A percentile compares a stretch with the other conserved stretches of the same genome.
phyloP scores from a whole-genome alignment of 2,113 vertebrate species.

The Brachyhypopomus occidentalis region DNA sequence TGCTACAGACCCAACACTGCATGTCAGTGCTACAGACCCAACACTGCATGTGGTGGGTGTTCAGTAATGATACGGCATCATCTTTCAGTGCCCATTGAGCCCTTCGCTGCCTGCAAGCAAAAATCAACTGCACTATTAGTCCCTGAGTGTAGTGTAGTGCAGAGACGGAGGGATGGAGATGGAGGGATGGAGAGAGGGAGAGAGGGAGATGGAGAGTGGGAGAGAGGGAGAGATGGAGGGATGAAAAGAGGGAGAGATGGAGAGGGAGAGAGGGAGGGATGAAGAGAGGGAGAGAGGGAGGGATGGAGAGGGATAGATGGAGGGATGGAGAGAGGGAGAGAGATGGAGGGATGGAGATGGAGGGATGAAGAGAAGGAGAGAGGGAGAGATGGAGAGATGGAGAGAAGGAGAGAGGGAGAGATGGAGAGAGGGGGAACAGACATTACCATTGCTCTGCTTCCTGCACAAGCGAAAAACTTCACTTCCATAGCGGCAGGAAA shows the following conservation, averaged over 20 bases:
- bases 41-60: background rate
- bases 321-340: constrained; percentile 1
- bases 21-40: background rate
- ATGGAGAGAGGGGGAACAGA: constrained; percentile 51
- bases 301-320: background rate
- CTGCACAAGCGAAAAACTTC: constrained; percentile 93
- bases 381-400: no score
- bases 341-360: background rate
- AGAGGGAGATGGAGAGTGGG: background rate
- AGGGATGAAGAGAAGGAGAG: constrained; percentile 6
- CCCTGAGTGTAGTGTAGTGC: background rate
- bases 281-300: background rate
- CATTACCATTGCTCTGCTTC: constrained; percentile 89
- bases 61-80: background rate
- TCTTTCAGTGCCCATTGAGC: background rate
- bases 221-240: background rate
- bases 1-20: background rate
- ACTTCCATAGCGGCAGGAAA: constrained; percentile 90
- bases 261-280: background rate
- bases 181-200: constrained; percentile 1
- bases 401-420: background rate
- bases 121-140: background rate
- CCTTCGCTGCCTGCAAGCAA: constrained; percentile 2
- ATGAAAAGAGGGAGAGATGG: background rate
- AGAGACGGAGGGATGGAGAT: background rate